These are phyloP conservation scores for Lasius platythorax DNA, from an alignment of 2,888 invertebrate genomes.

Conservation along the genomic window DNA sequence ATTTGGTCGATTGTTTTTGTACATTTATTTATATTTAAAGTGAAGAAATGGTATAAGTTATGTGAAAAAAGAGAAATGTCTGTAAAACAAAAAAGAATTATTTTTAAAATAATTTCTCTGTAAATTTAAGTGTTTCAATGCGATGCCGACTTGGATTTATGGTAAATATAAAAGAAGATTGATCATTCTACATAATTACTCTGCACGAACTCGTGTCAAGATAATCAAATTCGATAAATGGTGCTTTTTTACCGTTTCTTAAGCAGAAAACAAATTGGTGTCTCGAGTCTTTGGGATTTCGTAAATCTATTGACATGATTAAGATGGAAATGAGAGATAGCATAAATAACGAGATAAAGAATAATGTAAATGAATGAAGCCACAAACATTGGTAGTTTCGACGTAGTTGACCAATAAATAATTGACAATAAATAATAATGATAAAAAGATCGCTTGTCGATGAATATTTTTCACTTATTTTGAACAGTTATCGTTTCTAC, in stretches of 20 bases:
- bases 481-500: background rate
- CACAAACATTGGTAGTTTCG: background rate
- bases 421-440: background rate
- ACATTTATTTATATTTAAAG: background rate
- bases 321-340: background rate
- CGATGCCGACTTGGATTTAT: background rate
- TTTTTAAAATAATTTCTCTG: background rate
- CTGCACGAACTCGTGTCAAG: background rate
- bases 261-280: background rate
- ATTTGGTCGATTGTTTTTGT: background rate
- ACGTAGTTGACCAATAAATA: background rate
- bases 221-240: constrained; percentile 2
- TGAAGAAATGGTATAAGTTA: background rate
- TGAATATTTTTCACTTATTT: background rate
- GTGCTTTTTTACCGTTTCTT: background rate
- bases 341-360: background rate
- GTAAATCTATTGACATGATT: background rate
- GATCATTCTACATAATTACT: background rate
- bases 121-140: background rate
- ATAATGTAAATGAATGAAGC: background rate
- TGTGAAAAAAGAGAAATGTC: background rate
- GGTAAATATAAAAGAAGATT: background rate
- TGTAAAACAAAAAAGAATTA: background rate
- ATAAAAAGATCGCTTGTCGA: background rate
- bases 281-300: background rate